A percentile compares a stretch with the other conserved stretches of the same genome.
Evolutionary conservation across 2,113 vertebrate species (phyloP).

Genomic region (Percopsis transmontana): DNA sequence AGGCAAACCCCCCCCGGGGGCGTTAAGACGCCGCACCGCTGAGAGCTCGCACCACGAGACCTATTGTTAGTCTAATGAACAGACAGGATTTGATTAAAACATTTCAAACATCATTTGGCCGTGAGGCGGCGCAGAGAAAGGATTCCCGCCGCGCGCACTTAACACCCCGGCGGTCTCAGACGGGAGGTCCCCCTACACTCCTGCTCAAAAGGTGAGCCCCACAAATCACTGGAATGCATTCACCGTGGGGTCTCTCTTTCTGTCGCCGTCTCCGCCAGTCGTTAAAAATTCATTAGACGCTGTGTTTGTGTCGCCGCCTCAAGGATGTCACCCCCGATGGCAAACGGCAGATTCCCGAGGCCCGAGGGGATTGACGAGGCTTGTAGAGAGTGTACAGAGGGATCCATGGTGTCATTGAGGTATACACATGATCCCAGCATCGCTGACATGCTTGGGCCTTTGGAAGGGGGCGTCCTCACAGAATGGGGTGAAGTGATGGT

Average conservation of each 20-base stretch:
- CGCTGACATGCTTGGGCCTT: slow-evolving; percentile 23
- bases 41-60: slow-evolving; percentile 59
- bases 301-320: slow-evolving; percentile 67
- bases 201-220: slow-evolving; percentile 69
- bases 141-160: slow-evolving; percentile 71
- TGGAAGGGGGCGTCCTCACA: background rate
- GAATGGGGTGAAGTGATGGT: no score
- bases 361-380: slow-evolving; percentile 60
- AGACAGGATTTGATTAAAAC: slow-evolving; percentile 80
- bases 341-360: slow-evolving; percentile 41
- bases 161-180: slow-evolving; percentile 68
- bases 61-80: slow-evolving; percentile 82
- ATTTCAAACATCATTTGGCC: slow-evolving; percentile 81
- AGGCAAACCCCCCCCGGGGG: slow-evolving; percentile 57
- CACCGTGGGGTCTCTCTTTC: slow-evolving; percentile 38
- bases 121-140: slow-evolving; percentile 68
- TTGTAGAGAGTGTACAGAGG: slow-evolving; percentile 47
- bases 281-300: slow-evolving; percentile 77
- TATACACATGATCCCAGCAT: slow-evolving; percentile 38
- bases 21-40: slow-evolving; percentile 63
- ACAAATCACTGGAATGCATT: slow-evolving; percentile 75
- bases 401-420: slow-evolving; percentile 42
- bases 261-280: slow-evolving; percentile 29
- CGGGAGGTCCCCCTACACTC: slow-evolving; percentile 44
- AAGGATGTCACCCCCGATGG: slow-evolving; percentile 70